Base-by-base conservation (phyloP, 2,888 invertebrate genomes). In the Galeopsomyia nigrocyanea region DNA sequence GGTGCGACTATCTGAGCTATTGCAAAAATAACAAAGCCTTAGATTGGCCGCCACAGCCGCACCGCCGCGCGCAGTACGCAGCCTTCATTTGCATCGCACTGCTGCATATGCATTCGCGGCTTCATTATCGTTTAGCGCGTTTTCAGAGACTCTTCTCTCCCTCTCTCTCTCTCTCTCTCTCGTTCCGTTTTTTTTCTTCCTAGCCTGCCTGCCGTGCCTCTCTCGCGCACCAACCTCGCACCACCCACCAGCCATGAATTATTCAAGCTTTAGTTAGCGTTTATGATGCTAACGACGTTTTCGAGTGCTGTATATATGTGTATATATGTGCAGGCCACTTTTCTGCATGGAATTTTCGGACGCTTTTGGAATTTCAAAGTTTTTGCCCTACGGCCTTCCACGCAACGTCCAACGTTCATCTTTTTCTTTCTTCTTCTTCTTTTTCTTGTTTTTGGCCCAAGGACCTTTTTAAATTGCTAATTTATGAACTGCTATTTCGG, bases 91-190 rank as follows among this genome's bases (percentile, higher is more conserved):
- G 60, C 64, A 70, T 65, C 51, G 1, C 51, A 1, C 39, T 39
- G 13, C 47, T 65, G 64, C 70, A 70, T 70, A 64, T 70, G 70
- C 64, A 70, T 64, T 64, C 47, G 63, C 17, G 70, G 21, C 63
- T 70, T 65, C 70, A 60, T 70, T 70, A 70, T 47, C 70, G 64
- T 64, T 70, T 64, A 58, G 53, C 70, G 21, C 46, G 51, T 56
- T 49, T 13, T 19, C 62, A 2, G 55, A 55, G 55, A 55, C 1
- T 26, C 17, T 16, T n/a, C 16, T 51, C 39, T 55, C 46, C 21
- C n/a, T 46, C n/a, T 14, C 13, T 31, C 16, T 39, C 46, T 63
- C 19, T 22, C 21, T 19, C 21, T 17, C 49, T 19, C 39, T 47
- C 56, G 7, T 31, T 50, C 50, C 31, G 16, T 50, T 51, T 49